These are phyloP conservation scores for Lemur catta DNA, from an alignment of 2,797 vertebrate species.

Conservation along the genomic window DNA sequence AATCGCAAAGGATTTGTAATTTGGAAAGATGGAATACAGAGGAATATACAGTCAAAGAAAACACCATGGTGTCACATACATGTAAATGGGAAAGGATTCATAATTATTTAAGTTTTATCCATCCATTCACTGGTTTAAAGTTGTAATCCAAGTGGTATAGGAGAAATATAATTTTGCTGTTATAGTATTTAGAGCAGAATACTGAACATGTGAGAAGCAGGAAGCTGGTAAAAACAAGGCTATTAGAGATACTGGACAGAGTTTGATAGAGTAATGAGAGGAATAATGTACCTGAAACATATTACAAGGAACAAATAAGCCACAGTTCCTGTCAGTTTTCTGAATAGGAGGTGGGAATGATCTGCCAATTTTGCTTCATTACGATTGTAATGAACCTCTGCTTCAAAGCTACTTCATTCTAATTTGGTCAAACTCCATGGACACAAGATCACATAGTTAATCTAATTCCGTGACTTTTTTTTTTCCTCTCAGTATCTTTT, in stretches of 20 bases:
- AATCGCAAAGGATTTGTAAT: neutral
- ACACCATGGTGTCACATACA: neutral
- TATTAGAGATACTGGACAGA: neutral
- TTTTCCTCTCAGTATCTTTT: neutral
- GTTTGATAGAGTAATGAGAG: conserved; percentile 33
- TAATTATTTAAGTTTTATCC: neutral
- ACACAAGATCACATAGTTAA: conserved; percentile 45
- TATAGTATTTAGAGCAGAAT: neutral
- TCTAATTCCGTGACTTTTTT: conserved; percentile 27
- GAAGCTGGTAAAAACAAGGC: neutral
- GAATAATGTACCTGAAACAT: neutral
- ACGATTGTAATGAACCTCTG: neutral
- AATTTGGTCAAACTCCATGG: conserved; percentile 30
- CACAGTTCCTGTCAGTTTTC: conserved; percentile 4
- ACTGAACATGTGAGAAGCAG: neutral
- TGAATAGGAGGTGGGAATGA: conserved; percentile 21
- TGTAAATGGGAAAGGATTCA: neutral
- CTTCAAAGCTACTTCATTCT: conserved; percentile 36
- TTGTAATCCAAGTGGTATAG: neutral
- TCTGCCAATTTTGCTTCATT: conserved; percentile 45
- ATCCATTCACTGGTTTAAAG: neutral
- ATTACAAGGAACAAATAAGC: conserved; percentile 40
- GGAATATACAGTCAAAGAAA: neutral
- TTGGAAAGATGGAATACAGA: neutral
- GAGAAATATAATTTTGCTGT: conserved; percentile 37